Conservation (phyloP, 1,140 invertebrate genomes). For the Daktulosphaira vitifoliae region DNA sequence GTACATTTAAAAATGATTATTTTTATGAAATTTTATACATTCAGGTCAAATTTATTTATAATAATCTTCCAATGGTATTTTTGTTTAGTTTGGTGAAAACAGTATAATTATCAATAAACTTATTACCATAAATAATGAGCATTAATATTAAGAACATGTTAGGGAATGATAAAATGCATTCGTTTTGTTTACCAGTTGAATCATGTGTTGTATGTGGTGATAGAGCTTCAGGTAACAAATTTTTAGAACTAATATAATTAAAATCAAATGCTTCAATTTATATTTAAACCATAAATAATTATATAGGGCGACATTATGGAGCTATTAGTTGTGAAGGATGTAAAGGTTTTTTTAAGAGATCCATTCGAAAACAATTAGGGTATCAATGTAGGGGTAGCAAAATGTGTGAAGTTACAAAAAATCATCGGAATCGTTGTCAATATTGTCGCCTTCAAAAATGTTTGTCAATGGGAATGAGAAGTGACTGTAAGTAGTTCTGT, state of each 20-base stretch:
- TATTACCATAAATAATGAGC: not conserved
- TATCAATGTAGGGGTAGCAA: conserved; percentile 91
- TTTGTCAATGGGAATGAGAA: conserved; percentile 91
- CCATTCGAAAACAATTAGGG: conserved; percentile 87
- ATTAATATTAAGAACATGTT: conserved; percentile 24
- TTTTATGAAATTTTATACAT: too few species aligned
- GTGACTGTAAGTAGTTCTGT: conserved; percentile 78
- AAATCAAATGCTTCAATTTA: too few species aligned
- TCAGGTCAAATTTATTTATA: too few species aligned
- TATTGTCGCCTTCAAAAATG: conserved; percentile 97
- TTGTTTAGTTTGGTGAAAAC: too few species aligned
- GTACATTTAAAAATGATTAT: too few species aligned
- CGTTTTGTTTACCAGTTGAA: conserved; percentile 56
- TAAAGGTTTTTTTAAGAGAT: conserved; percentile 86
- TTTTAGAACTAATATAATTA: too few species aligned
- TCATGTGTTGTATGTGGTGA: conserved; percentile 91
- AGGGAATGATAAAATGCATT: conserved; percentile 37
- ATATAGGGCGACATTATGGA: conserved; percentile 77
- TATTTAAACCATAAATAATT: conserved; percentile 23
- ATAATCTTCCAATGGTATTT: too few species aligned
- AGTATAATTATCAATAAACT: not conserved
- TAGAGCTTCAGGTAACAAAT: conserved; percentile 60
- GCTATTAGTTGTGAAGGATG: conserved; percentile 90
- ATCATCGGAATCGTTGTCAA: conserved; percentile 93
- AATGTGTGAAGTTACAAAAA: conserved; percentile 94